Evolutionary conservation across 2,113 vertebrate genomes (phyloP).

Genomic region (Halichoerus grypus): DNA sequence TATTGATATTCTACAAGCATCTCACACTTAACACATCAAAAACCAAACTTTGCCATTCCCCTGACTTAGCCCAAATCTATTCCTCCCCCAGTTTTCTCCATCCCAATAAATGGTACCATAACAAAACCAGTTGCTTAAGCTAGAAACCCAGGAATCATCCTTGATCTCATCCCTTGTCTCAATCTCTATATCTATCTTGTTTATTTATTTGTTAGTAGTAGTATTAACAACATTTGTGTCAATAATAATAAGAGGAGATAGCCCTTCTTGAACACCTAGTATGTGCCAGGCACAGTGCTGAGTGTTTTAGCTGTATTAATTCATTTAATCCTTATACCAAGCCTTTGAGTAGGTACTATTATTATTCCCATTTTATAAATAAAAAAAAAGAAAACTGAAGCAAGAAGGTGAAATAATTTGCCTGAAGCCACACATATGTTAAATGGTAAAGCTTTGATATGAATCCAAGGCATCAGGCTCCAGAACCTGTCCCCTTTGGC

Average conservation of each 20-base stretch:
- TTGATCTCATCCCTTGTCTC: not conserved
- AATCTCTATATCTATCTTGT: not conserved
- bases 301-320: not conserved
- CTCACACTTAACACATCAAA: not conserved
- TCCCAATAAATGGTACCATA: not conserved
- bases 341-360: not conserved
- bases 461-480: not conserved
- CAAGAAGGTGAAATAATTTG: not conserved
- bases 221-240: not conserved
- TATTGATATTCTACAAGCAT: not conserved
- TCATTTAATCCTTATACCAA: not conserved
- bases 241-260: not conserved
- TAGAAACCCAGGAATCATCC: not conserved
- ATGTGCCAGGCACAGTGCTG: not conserved
- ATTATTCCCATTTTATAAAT: not conserved
- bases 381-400: not conserved
- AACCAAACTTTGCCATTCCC: not conserved
- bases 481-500: not conserved
- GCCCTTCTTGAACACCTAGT: not conserved
- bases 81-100: not conserved
- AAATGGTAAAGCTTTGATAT: constrained; percentile 23
- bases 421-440: not conserved
- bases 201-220: not conserved
- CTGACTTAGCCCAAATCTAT: not conserved
- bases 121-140: not conserved